phyloP scores from a whole-genome alignment of 1,140 invertebrate genomes.

The Brachionus koreanus region DNA sequence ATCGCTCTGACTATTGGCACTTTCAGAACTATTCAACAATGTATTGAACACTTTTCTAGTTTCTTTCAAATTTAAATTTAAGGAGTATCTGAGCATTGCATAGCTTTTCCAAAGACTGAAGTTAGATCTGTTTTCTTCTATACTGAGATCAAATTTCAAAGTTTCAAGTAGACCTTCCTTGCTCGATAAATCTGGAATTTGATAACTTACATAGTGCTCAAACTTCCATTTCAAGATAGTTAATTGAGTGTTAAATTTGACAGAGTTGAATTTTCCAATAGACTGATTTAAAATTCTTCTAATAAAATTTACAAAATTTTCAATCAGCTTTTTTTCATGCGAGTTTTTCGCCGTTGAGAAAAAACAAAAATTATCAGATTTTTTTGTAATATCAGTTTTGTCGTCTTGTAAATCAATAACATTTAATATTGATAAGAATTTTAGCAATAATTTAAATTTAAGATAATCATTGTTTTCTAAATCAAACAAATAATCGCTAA shows the following conservation, averaged over 20 bases:
- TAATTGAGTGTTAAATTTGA: background rate
- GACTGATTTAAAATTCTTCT: background rate
- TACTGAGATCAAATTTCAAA: constrained; percentile 8
- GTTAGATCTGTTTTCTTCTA: constrained; percentile 23
- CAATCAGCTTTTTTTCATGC: background rate
- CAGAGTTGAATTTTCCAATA: background rate
- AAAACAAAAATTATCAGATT: background rate
- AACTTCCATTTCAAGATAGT: constrained; percentile 37
- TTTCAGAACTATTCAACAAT: constrained; percentile 9
- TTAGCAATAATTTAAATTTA: background rate
- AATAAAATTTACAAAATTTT: background rate
- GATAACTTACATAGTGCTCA: background rate
- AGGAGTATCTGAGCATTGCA: background rate
- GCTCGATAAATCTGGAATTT: background rate
- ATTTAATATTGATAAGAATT: background rate
- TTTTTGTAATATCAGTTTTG: background rate
- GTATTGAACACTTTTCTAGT: constrained; percentile 13
- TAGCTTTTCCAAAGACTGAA: constrained; percentile 11
- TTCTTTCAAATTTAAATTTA: constrained; percentile 29
- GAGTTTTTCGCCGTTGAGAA: background rate
- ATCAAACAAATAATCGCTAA: constrained; percentile 22
- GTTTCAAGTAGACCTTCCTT: background rate
- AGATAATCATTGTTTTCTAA: background rate
- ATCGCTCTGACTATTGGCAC: background rate
- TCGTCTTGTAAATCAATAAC: background rate